These are phyloP conservation scores for cat (Felis catus) DNA, from an alignment of 2,113 vertebrate genomes.

Conservation along the genomic window F.catus_Fca126_mat1.0 CM031419.1:163540001-163540500, in stretches of 20 bases:
- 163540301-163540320: too few relatives aligned
- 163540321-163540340: too few relatives aligned
- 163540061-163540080: background rate
- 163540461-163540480: background rate
- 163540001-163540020: background rate
- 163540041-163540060: background rate
- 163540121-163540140: background rate
- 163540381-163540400: too few relatives aligned
- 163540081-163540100: background rate
- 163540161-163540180: background rate
- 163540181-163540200: background rate
- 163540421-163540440: background rate
- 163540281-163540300: too few relatives aligned
- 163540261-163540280: too few relatives aligned
- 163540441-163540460: background rate
- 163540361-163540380: too few relatives aligned
- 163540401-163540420: too few relatives aligned
- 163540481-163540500: background rate
- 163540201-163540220: background rate
- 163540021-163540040: background rate
- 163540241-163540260: too few relatives aligned
- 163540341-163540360: too few relatives aligned
- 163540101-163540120: background rate
- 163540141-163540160: background rate
- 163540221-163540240: too few relatives aligned